Conservation (phyloP, 2,888 invertebrate species). For the Drosophila niveifrons region DNA sequence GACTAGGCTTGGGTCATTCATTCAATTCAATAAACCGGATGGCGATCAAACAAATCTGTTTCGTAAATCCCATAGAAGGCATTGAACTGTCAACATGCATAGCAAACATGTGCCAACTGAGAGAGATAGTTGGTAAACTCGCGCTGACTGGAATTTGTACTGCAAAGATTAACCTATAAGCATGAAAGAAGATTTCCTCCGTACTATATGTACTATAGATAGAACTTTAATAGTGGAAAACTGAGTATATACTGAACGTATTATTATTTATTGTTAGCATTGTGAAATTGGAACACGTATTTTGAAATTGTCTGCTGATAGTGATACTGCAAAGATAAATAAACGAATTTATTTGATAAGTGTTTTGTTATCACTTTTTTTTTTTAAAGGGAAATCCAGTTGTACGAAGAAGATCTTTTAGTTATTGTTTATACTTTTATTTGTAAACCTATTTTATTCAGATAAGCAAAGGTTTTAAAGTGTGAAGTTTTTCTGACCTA, state of each 20-base stretch:
- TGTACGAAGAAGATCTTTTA: background rate
- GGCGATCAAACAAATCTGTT: slow-evolving; percentile 45
- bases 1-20: slow-evolving; percentile 61
- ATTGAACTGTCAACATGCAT: slow-evolving; percentile 59
- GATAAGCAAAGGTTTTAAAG: too few relatives aligned
- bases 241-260: background rate
- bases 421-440: background rate
- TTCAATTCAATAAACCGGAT: slow-evolving; percentile 48
- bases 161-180: slow-evolving; percentile 55
- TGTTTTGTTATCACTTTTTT: background rate
- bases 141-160: slow-evolving; percentile 69
- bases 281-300: background rate
- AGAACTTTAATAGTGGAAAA: background rate
- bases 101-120: slow-evolving; percentile 48
- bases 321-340: background rate
- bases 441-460: too few relatives aligned
- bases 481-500: too few relatives aligned
- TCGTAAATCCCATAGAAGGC: slow-evolving; percentile 59
- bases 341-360: background rate
- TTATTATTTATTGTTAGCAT: background rate
- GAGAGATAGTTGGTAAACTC: slow-evolving; percentile 44
- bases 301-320: background rate
- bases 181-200: slow-evolving; percentile 13
- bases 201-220: slow-evolving; percentile 2
- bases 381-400: background rate